Percentiles rank a stretch among this genome's conserved stretches.
Evolutionary conservation across 2,888 invertebrate species (phyloP).

Genomic region (Sphecodes monilicornis): DNA sequence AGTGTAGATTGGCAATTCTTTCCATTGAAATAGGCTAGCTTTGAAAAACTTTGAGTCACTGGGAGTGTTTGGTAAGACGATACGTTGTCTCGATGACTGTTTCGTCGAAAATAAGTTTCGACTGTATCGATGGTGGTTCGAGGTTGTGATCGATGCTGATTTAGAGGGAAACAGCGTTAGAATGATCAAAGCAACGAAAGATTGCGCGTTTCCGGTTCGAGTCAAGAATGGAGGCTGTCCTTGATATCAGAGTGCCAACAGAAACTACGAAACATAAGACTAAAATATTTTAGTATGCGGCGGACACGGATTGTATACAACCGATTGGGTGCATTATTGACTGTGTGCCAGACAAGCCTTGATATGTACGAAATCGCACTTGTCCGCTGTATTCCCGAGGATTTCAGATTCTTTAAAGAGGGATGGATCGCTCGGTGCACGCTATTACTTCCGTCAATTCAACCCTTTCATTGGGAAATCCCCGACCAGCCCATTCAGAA

Average conservation of each 20-base stretch:
- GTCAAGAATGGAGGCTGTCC: slow-evolving; percentile 53
- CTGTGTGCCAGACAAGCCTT: slow-evolving; percentile 56
- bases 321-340: slow-evolving; percentile 62
- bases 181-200: slow-evolving; percentile 18
- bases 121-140: slow-evolving; percentile 38
- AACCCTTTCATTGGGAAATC: neutral
- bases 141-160: slow-evolving; percentile 38
- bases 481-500: neutral
- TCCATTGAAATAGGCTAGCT: neutral
- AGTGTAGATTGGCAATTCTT: neutral
- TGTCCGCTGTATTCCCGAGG: slow-evolving; percentile 32
- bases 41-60: neutral
- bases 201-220: slow-evolving; percentile 51
- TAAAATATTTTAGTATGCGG: slow-evolving; percentile 66
- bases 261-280: slow-evolving; percentile 68
- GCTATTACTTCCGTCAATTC: neutral
- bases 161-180: neutral
- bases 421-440: slow-evolving; percentile 23
- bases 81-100: neutral
- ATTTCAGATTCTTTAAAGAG: slow-evolving; percentile 31
- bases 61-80: neutral
- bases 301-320: slow-evolving; percentile 32
- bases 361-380: slow-evolving; percentile 29
- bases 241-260: slow-evolving; percentile 65
- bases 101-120: neutral